Evolutionary conservation across 2,888 invertebrate genomes (phyloP).

Genomic region (Melikaiella ostensackeni): DNA sequence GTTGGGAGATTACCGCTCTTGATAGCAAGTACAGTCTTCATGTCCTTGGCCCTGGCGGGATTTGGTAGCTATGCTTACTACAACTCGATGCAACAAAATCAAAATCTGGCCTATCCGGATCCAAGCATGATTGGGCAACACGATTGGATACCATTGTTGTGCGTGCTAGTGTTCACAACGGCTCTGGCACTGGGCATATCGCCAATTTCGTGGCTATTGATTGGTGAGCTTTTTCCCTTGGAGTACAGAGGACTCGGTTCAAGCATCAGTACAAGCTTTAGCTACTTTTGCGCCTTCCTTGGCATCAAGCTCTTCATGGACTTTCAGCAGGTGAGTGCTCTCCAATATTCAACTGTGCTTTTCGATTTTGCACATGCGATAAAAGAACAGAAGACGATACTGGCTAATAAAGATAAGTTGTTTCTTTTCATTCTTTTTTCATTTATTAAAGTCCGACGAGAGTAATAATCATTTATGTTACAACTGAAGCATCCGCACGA

Average conservation of each 20-base stretch:
- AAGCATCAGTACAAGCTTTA: slow-evolving; percentile 91
- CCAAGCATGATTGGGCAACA: slow-evolving; percentile 79
- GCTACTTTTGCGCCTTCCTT: slow-evolving; percentile 91
- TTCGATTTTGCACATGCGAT: background rate
- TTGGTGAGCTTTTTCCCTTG: slow-evolving; percentile 90
- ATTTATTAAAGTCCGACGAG: no score
- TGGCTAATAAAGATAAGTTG: no score
- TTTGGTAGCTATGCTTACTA: slow-evolving; percentile 92
- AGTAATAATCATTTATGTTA: no score
- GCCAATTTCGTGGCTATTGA: slow-evolving; percentile 91
- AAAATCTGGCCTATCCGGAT: slow-evolving; percentile 65
- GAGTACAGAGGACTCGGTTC: slow-evolving; percentile 92
- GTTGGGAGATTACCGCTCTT: slow-evolving; percentile 91
- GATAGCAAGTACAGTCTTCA: slow-evolving; percentile 89
- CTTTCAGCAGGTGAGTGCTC: slow-evolving; percentile 80
- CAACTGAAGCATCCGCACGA: no score
- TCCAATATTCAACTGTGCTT: slow-evolving; percentile 17
- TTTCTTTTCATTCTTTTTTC: no score
- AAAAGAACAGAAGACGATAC: no score
- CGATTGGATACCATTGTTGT: slow-evolving; percentile 90
- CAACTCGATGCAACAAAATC: slow-evolving; percentile 77
- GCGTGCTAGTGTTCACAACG: slow-evolving; percentile 90
- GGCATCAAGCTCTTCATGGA: slow-evolving; percentile 93
- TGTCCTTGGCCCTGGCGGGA: slow-evolving; percentile 91
- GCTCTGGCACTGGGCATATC: slow-evolving; percentile 93